Base-by-base conservation (phyloP, 2,888 invertebrate genomes). In the Mayetiola destructor region DNA sequence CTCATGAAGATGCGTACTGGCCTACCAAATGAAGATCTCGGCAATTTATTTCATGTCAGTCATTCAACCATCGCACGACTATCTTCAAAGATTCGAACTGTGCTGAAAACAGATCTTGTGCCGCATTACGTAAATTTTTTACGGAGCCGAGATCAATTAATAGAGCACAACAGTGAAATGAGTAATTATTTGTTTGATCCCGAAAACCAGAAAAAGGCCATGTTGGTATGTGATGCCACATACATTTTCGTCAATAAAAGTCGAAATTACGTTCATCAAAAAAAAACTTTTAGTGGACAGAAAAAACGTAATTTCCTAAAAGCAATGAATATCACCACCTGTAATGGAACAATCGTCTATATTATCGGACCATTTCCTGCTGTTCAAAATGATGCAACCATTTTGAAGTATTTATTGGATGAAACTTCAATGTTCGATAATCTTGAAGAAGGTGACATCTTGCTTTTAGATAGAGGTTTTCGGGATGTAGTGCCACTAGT, bases 291-390 rank as follows among this genome's bases (percentile, higher is more conserved):
- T 18, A 42, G 42, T 23, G 42, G 42, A 4, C 42, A 42, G 12
- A 42, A 42, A 12, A 42, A 42, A 23, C 42, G 42, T 10, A 42
- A 42, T 23, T 42, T 42, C 23, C 8, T 42, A 10, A 42, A 42
- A 23, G 6, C 14, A 3, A 42, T 42, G 42, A 42, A 23, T 21
- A 10, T 42, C 2, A 42, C 42, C 14, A 18, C 42, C 2, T 42
- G 42, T 23, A 23, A 42, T 18, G 42, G 42, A 23, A 42, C 42
- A 23, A 42, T 42, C 12, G 23, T 42, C 14, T 42, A 9, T 23
- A 14, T 21, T n/a, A 42, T 42, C 10, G 48, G n/a, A 14, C 48
- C 48, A 48, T 48, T 48, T 48, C 27, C 48, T 27, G 48, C 48
- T 6, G 16, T 48, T 2, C 14, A 20, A 10, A 48, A 48, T n/a